Percentiles rank a stretch among this genome's conserved stretches.
Evolutionary conservation across 1,140 invertebrate species (phyloP).

Genomic region (Lutraria rhynchaena): DNA sequence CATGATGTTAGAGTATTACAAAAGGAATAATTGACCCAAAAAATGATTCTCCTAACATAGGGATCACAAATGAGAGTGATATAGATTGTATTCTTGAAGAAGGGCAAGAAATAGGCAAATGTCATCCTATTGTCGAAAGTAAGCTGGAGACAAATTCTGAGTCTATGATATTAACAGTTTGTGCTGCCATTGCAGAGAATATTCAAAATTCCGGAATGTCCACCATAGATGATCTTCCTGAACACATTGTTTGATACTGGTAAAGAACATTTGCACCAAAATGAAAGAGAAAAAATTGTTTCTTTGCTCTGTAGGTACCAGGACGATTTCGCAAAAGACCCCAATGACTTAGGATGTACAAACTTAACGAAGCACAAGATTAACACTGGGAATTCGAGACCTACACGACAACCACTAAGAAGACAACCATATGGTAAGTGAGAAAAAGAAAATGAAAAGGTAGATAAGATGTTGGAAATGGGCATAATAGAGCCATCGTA

Average conservation of each 20-base stretch:
- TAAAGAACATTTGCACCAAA: not conserved
- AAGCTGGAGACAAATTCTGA: no score
- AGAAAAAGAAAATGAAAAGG: constrained; percentile 7
- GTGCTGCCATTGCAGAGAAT: not conserved
- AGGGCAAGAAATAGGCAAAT: not conserved
- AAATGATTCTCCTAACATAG: not conserved
- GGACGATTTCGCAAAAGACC: not conserved
- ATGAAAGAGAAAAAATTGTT: not conserved
- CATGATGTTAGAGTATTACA: not conserved
- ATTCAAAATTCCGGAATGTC: not conserved
- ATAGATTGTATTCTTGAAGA: not conserved
- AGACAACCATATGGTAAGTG: constrained; percentile 7
- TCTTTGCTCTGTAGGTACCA: constrained; percentile 41
- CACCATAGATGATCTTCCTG: not conserved
- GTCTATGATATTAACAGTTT: not conserved
- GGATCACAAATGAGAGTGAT: constrained; percentile 17
- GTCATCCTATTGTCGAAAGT: constrained; percentile 9
- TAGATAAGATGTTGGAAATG: constrained; percentile 33
- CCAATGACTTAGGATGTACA: constrained; percentile 53
- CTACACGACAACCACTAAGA: constrained; percentile 14
- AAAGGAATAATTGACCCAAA: not conserved
- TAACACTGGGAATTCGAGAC: constrained; percentile 43
- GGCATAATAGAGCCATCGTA: constrained; percentile 57
- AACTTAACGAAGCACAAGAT: constrained; percentile 50
- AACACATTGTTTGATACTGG: constrained; percentile 5